Conservation (phyloP, 2,113 vertebrate genomes). For the Aegypius monachus region DNA sequence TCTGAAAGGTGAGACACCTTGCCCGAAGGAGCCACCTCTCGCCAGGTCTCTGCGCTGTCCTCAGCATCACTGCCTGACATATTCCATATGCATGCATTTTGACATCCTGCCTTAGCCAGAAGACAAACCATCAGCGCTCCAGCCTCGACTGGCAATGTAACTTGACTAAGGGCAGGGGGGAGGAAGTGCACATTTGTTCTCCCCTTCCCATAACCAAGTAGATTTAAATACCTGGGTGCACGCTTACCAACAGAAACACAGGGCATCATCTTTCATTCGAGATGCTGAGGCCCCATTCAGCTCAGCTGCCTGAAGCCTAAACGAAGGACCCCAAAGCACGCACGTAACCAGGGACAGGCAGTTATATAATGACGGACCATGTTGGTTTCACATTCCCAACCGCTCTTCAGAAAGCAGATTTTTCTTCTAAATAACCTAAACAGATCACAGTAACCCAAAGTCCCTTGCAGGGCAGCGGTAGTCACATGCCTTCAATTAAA, state of each 20-base stretch:
- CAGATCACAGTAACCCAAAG: background rate
- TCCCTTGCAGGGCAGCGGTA: fast-evolving
- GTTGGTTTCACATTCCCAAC: background rate
- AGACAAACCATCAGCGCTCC: fast-evolving
- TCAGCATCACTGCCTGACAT: fast-evolving
- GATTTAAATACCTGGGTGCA: background rate
- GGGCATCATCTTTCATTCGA: fast-evolving
- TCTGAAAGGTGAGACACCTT: background rate
- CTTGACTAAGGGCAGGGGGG: no score
- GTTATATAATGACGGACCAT: fast-evolving
- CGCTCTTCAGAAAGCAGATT: background rate
- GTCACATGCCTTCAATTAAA: background rate
- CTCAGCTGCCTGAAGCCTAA: background rate
- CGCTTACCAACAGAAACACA: fast-evolving
- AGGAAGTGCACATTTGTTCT: fast-evolving
- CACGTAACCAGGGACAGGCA: fast-evolving
- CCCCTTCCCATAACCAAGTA: background rate
- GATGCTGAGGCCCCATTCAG: background rate
- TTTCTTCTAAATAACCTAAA: background rate
- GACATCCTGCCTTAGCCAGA: background rate
- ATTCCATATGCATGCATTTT: fast-evolving
- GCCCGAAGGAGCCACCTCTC: background rate
- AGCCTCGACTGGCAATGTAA: fast-evolving
- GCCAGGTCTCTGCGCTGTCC: fast-evolving
- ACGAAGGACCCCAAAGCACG: background rate